phyloP scores from a whole-genome alignment of 2,888 invertebrate genomes.

The Drosophila pseudotalamancana region DNA sequence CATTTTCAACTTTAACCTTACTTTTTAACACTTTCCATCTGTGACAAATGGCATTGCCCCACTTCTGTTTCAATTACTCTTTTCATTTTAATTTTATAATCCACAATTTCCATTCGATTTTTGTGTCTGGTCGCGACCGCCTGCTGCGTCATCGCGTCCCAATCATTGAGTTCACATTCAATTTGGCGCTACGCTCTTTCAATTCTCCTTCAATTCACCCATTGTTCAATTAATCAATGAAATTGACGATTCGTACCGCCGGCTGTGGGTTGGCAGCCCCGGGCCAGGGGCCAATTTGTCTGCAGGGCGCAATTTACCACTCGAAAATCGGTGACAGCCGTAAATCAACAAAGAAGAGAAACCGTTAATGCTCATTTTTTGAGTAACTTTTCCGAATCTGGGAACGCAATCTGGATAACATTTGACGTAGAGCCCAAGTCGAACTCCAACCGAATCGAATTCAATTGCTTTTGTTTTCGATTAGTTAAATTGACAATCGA shows the following conservation, averaged over 20 bases:
- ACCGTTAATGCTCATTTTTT: constrained; percentile 35
- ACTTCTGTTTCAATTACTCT: constrained; percentile 11
- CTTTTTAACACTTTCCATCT: constrained; percentile 13
- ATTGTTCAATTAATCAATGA: constrained; percentile 59
- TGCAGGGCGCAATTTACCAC: constrained; percentile 51
- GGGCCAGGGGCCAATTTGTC: constrained; percentile 50
- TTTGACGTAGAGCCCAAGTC: background rate
- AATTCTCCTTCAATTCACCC: constrained; percentile 9
- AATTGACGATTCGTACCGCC: constrained; percentile 38
- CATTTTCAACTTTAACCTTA: constrained; percentile 9
- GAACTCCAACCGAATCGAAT: background rate
- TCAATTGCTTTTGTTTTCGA: background rate
- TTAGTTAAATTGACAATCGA: background rate
- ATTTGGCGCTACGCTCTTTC: constrained; percentile 34
- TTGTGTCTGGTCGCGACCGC: constrained; percentile 5
- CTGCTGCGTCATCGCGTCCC: constrained; percentile 65
- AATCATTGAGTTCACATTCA: constrained; percentile 34
- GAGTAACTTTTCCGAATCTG: constrained; percentile 1
- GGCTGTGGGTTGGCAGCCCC: constrained; percentile 34
- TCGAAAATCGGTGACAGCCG: constrained; percentile 47
- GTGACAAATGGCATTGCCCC: constrained; percentile 14
- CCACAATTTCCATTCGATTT: constrained; percentile 13
- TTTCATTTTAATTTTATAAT: constrained; percentile 11
- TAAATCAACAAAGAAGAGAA: constrained; percentile 41
- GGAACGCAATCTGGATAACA: constrained; percentile 17